Evolutionary conservation across 2,888 invertebrate genomes (phyloP).

Genomic region (Pterostichus niger): DNA sequence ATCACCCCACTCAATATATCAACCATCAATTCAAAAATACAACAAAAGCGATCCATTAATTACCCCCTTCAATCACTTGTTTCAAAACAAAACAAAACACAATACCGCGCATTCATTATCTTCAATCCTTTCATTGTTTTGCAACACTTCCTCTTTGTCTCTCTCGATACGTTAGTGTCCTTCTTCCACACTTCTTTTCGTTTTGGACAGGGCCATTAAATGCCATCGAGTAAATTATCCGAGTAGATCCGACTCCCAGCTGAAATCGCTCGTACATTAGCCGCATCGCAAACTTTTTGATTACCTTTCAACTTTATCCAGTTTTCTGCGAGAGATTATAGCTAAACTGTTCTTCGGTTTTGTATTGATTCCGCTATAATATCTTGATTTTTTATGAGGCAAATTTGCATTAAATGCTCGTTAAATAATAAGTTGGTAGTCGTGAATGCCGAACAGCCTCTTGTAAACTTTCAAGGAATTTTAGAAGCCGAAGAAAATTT

Average conservation of each 20-base stretch:
- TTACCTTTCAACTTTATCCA: constrained; percentile 40
- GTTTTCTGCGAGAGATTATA: constrained; percentile 20
- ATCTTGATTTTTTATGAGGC: constrained; percentile 47
- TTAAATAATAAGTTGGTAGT: constrained; percentile 52
- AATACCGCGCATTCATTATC: constrained; percentile 38
- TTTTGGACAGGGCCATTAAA: not conserved
- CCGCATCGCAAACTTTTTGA: constrained; percentile 39
- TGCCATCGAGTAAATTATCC: constrained; percentile 24
- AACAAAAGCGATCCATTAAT: constrained; percentile 34
- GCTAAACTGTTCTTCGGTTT: constrained; percentile 48
- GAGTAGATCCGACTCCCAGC: not conserved
- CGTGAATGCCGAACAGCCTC: not conserved
- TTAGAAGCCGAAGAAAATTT: not conserved
- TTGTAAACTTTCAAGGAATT: not conserved
- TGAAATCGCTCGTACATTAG: constrained; percentile 30
- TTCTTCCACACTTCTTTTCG: not conserved
- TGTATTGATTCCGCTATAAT: constrained; percentile 37
- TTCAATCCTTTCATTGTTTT: constrained; percentile 13
- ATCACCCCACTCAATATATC: constrained; percentile 1
- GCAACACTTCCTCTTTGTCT: not conserved
- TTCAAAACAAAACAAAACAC: constrained; percentile 38
- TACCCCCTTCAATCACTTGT: constrained; percentile 37
- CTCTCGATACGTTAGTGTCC: not conserved
- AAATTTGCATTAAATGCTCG: constrained; percentile 54
- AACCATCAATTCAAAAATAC: constrained; percentile 11